These are phyloP conservation scores for Sebastes vulpes DNA, from an alignment of 2,797 vertebrate species.

Conservation along the genomic window DNA sequence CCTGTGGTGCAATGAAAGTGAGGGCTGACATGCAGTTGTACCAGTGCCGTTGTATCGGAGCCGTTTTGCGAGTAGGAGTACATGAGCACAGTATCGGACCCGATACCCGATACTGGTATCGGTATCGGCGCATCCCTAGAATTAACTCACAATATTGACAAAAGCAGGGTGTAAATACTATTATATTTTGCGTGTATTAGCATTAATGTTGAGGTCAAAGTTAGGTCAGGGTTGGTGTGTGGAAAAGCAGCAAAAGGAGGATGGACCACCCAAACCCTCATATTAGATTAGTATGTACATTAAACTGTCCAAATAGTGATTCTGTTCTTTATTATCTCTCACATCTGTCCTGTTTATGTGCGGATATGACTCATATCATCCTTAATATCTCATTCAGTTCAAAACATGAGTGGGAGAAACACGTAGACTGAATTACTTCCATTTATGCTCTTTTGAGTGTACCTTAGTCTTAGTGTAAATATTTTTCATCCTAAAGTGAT, in stretches of 20 bases:
- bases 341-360: conserved; percentile 23
- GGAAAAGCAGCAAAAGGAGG: not conserved
- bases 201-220: not conserved
- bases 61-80: no score
- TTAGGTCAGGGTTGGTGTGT: not conserved
- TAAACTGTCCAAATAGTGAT: conserved; percentile 11
- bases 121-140: no score
- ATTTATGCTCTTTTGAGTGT: conserved; percentile 16
- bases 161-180: not conserved
- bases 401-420: conserved; percentile 43
- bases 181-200: not conserved
- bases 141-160: not conserved
- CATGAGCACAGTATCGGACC: no score
- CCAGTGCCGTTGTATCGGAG: no score
- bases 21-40: no score
- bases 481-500: conserved; percentile 30
- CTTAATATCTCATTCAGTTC: conserved; percentile 38
- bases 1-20: no score
- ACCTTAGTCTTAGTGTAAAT: conserved; percentile 35
- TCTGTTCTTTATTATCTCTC: conserved; percentile 3
- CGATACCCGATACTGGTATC: no score
- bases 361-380: conserved; percentile 37
- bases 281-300: not conserved
- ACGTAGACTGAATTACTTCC: conserved; percentile 15
- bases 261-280: not conserved